phyloP scores from a whole-genome alignment of 2,888 invertebrate genomes.

The Limnephilus lunatus region DNA sequence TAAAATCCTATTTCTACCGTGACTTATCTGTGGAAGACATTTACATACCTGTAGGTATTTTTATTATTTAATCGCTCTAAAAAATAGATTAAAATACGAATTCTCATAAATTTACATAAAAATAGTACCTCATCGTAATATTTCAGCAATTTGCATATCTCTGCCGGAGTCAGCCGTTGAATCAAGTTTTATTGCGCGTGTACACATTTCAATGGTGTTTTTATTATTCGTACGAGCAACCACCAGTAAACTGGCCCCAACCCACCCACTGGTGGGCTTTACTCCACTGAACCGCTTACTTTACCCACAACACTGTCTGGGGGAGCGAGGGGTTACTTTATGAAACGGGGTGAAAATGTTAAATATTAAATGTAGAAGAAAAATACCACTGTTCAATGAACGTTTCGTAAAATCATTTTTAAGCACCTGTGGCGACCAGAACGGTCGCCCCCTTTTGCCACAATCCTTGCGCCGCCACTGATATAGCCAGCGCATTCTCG shows the following conservation, averaged over 20 bases:
- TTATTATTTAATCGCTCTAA: not conserved
- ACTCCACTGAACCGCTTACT: not conserved
- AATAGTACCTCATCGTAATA: constrained; percentile 33
- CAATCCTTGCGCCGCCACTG: no score
- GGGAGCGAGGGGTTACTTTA: not conserved
- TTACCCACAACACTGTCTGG: not conserved
- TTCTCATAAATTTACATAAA: not conserved
- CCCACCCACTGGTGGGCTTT: constrained; percentile 33
- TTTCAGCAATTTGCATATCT: constrained; percentile 44
- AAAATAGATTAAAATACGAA: not conserved
- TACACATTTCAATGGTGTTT: constrained; percentile 62
- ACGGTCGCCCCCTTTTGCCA: no score
- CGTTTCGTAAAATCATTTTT: not conserved
- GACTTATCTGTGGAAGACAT: no score
- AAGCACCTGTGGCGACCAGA: no score
- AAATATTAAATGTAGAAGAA: not conserved
- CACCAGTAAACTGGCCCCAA: constrained; percentile 44
- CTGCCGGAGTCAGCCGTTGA: constrained; percentile 48
- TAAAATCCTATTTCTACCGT: no score
- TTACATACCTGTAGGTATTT: no score
- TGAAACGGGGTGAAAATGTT: not conserved
- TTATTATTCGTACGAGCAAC: constrained; percentile 58
- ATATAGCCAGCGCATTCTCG: no score
- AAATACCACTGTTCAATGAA: not conserved
- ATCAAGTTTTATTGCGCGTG: constrained; percentile 61